Evolutionary conservation across 2,113 vertebrate genomes (phyloP).

Genomic region (Lucifuga dentata): DNA sequence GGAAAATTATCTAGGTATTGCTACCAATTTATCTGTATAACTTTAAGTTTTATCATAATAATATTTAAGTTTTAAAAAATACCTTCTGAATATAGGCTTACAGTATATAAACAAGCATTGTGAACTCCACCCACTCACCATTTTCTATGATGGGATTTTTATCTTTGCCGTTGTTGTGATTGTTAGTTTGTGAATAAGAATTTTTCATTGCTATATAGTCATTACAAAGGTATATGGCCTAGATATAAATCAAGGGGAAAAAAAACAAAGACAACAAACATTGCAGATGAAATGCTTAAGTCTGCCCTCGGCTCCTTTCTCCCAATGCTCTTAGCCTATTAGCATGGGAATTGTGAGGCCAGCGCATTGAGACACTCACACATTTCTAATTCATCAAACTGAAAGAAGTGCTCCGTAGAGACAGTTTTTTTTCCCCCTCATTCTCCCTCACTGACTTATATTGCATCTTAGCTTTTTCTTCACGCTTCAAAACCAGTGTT

Average conservation of each 20-base stretch:
- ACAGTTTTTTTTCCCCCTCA: slow-evolving; percentile 16
- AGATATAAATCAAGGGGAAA: slow-evolving; percentile 58
- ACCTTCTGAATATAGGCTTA: slow-evolving; percentile 3
- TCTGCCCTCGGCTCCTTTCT: slow-evolving; percentile 46
- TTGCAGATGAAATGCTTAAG: slow-evolving; percentile 52
- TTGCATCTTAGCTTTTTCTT: slow-evolving; percentile 70
- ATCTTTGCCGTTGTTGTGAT: slow-evolving; percentile 45
- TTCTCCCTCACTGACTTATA: slow-evolving; percentile 57
- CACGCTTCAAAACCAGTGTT: slow-evolving; percentile 77
- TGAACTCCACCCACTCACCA: slow-evolving; percentile 49
- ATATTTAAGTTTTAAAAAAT: slow-evolving; percentile 17
- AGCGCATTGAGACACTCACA: slow-evolving; percentile 68
- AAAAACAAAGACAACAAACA: slow-evolving; percentile 53
- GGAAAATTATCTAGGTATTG: too few species aligned
- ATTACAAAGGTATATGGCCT: slow-evolving; percentile 59
- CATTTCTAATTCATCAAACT: slow-evolving; percentile 76
- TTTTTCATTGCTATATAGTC: slow-evolving; percentile 47
- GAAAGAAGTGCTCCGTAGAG: slow-evolving; percentile 40
- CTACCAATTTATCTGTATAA: neutral
- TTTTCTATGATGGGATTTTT: slow-evolving; percentile 58
- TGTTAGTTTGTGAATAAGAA: slow-evolving; percentile 44
- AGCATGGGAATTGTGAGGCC: slow-evolving; percentile 62
- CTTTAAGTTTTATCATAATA: slow-evolving; percentile 9
- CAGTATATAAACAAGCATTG: slow-evolving; percentile 1
- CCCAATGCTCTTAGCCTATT: slow-evolving; percentile 49